Conservation (phyloP, 2,888 invertebrate genomes). For the Zaprionus bogoriensis region DNA sequence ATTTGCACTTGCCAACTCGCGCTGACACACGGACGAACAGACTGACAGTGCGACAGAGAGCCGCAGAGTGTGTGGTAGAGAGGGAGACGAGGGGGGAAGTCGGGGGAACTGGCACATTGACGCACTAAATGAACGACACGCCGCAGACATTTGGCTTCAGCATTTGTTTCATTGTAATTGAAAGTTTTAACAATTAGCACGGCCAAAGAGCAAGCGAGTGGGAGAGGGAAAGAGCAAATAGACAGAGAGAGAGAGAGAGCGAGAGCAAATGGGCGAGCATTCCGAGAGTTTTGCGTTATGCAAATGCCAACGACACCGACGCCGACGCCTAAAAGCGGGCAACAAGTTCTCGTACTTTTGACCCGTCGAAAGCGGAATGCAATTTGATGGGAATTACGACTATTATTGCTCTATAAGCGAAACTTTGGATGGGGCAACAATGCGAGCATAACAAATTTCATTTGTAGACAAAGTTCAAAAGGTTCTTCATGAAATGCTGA, state of each 20-base stretch:
- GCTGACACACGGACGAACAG: background rate
- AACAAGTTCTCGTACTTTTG: constrained; percentile 41
- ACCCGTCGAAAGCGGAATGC: constrained; percentile 17
- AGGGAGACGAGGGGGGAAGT: background rate
- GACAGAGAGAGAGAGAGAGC: background rate
- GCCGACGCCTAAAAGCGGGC: constrained; percentile 40
- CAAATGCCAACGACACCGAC: constrained; percentile 30
- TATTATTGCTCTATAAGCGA: constrained; percentile 6
- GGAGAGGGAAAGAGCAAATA: background rate
- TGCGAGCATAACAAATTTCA: background rate
- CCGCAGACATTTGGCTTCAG: constrained; percentile 40
- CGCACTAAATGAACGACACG: constrained; percentile 16
- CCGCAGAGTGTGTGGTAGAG: too few relatives aligned
- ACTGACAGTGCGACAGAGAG: constrained; percentile 21
- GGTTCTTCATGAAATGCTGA: too few relatives aligned
- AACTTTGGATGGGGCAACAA: background rate
- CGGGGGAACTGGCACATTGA: constrained; percentile 19
- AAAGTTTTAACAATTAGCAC: constrained; percentile 66
- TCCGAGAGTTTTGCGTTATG: constrained; percentile 7
- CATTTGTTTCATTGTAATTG: constrained; percentile 49
- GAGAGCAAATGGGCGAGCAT: constrained; percentile 5
- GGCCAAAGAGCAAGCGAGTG: constrained; percentile 10
- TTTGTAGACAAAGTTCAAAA: background rate
- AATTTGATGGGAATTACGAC: constrained; percentile 37
- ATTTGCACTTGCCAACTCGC: constrained; percentile 51